These are phyloP conservation scores for Marcusenius ussheri DNA, from an alignment of 2,113 vertebrate species.

Conservation along the genomic window DNA sequence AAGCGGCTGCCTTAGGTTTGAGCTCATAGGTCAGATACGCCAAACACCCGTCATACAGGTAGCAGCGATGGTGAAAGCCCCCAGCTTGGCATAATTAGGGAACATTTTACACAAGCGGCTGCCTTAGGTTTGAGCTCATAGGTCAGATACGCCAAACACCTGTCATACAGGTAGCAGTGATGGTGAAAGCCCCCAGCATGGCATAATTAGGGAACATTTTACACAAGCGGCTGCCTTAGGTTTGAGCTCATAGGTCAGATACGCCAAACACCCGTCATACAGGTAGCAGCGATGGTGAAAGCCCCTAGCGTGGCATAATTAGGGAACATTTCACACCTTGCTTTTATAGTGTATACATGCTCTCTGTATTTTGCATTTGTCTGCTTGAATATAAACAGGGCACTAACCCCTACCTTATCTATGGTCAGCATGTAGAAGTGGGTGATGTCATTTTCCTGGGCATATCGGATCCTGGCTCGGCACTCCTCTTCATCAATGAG, in stretches of 20 bases:
- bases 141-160: not conserved
- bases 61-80: not conserved
- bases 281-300: not conserved
- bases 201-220: not conserved
- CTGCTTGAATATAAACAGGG: not conserved
- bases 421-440: conserved; percentile 99
- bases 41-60: not conserved
- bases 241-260: not conserved
- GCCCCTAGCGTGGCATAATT: not conserved
- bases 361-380: not conserved
- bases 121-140: not conserved
- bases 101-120: not conserved
- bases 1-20: not conserved
- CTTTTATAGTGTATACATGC: not conserved
- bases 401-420: conserved; percentile 77
- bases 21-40: not conserved
- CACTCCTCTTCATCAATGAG: conserved; percentile 96
- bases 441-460: conserved; percentile 91
- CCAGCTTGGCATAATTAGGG: not conserved
- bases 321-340: not conserved
- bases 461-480: conserved; percentile 79
- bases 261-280: not conserved
- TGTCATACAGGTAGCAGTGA: not conserved
- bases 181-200: not conserved
- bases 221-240: not conserved